Evolutionary conservation across 1,140 invertebrate species (phyloP).

Genomic region (Ladona fulva): DNA sequence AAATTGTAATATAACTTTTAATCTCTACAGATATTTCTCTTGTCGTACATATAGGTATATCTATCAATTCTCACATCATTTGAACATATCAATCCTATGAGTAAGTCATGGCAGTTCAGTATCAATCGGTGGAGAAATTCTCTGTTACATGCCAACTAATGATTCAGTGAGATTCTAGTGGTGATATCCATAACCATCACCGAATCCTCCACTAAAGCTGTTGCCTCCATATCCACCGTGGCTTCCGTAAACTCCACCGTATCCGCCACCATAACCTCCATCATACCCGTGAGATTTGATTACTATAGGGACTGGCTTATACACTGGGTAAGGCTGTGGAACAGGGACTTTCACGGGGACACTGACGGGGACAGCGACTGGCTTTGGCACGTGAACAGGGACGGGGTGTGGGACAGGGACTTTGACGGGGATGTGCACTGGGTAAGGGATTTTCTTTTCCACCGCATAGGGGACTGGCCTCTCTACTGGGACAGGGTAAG

Average conservation of each 20-base stretch:
- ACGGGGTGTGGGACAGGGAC: slow-evolving; percentile 26
- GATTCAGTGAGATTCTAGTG: too few relatives aligned
- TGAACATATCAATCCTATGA: too few relatives aligned
- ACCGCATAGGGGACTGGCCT: slow-evolving; percentile 10
- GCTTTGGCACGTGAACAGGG: slow-evolving; percentile 25
- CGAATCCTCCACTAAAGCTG: neutral
- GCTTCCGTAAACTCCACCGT: neutral
- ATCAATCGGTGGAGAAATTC: too few relatives aligned
- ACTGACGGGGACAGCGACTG: slow-evolving; percentile 22
- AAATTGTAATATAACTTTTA: too few relatives aligned
- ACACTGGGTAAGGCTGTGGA: slow-evolving; percentile 24
- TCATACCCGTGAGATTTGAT: slow-evolving; percentile 18
- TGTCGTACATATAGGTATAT: too few relatives aligned
- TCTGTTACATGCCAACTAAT: too few relatives aligned
- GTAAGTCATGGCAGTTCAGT: too few relatives aligned
- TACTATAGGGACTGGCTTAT: slow-evolving; percentile 20
- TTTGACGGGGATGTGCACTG: slow-evolving; percentile 25
- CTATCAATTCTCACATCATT: too few relatives aligned
- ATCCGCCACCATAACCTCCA: neutral
- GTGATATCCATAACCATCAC: neutral
- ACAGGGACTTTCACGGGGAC: slow-evolving; percentile 23
- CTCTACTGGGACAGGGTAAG: slow-evolving; percentile 25
- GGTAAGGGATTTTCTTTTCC: slow-evolving; percentile 22
- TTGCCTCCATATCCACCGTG: neutral
- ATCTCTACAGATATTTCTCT: too few relatives aligned